Conservation (phyloP, 1,140 invertebrate species). For the Neodiprion pinetum region DNA sequence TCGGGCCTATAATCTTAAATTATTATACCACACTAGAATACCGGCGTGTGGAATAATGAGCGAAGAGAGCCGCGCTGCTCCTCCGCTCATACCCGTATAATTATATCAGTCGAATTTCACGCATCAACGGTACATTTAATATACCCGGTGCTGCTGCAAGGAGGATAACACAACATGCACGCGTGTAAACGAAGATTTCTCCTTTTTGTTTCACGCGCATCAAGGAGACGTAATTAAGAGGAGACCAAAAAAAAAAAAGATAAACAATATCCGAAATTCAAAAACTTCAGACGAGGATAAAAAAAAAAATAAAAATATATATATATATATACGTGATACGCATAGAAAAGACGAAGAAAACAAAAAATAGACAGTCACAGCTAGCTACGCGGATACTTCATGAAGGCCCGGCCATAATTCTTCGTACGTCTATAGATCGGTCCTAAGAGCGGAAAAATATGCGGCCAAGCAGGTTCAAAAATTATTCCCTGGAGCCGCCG, state of each 20-base stretch:
- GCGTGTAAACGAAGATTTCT: background rate
- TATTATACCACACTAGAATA: background rate
- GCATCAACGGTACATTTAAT: background rate
- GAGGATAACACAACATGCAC: background rate
- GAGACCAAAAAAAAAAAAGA: background rate
- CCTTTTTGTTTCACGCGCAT: background rate
- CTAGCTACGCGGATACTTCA: too few relatives aligned
- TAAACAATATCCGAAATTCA: too few relatives aligned
- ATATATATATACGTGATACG: too few relatives aligned
- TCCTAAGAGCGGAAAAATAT: too few relatives aligned
- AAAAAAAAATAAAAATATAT: too few relatives aligned
- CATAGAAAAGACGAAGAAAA: too few relatives aligned
- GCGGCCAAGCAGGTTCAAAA: too few relatives aligned
- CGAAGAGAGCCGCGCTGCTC: background rate
- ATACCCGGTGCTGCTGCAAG: background rate
- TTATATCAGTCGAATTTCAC: background rate
- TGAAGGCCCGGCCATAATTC: too few relatives aligned
- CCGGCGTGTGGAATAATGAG: background rate
- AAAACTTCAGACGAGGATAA: too few relatives aligned
- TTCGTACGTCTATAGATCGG: too few relatives aligned
- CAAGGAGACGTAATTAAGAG: background rate
- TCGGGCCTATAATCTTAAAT: slow-evolving; percentile 1
- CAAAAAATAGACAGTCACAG: too few relatives aligned
- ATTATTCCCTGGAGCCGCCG: too few relatives aligned
- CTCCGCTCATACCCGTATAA: background rate